phyloP scores from a whole-genome alignment of 2,888 invertebrate genomes.

The Tenthredo mesomela region DNA sequence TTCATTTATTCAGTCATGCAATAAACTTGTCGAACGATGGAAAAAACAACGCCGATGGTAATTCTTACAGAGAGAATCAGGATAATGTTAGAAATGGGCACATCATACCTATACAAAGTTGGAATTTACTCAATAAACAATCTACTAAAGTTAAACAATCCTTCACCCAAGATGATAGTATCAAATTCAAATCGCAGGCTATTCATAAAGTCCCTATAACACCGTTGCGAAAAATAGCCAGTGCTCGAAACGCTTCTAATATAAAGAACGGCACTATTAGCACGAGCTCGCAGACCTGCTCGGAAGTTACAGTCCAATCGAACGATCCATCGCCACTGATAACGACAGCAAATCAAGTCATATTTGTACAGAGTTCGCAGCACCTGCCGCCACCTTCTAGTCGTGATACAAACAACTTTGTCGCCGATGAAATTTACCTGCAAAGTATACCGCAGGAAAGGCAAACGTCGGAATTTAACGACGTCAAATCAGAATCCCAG shows the following conservation, averaged over 20 bases:
- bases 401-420: constrained; percentile 43
- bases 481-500: constrained; percentile 11
- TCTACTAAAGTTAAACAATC: constrained; percentile 7
- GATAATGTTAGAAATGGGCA: constrained; percentile 57
- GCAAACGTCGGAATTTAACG: not conserved
- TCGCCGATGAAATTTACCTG: constrained; percentile 10
- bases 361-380: constrained; percentile 53
- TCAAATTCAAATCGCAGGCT: not conserved
- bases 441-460: not conserved
- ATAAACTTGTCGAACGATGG: constrained; percentile 66
- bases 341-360: constrained; percentile 66
- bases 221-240: constrained; percentile 54
- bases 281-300: constrained; percentile 39
- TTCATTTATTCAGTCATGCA: constrained; percentile 89
- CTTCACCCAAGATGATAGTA: not conserved
- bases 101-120: constrained; percentile 63
- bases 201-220: not conserved
- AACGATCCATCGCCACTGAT: constrained; percentile 65
- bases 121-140: constrained; percentile 60
- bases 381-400: constrained; percentile 17
- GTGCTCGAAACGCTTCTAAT: not conserved
- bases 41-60: constrained; percentile 54
- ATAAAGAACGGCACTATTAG: not conserved
- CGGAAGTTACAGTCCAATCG: constrained; percentile 62
- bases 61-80: constrained; percentile 53